A percentile compares a stretch with the other conserved stretches of the same genome.
These are phyloP conservation scores for Druon quercuslanigerum DNA, from an alignment of 1,140 invertebrate species.

Conservation along the genomic window DNA sequence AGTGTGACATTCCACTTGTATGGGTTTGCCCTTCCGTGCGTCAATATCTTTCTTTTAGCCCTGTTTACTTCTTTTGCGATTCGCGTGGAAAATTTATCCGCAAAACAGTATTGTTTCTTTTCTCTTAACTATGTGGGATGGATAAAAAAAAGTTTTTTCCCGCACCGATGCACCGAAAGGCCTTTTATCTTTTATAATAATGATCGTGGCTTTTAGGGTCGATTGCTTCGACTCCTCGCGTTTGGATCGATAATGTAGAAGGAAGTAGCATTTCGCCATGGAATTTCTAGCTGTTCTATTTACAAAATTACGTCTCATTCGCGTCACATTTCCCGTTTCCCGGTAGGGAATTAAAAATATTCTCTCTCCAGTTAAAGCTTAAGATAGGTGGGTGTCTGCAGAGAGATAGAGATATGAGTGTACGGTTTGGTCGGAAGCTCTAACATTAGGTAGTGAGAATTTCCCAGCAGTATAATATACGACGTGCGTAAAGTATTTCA, in stretches of 20 bases:
- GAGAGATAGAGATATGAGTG: no score
- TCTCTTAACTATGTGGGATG: neutral
- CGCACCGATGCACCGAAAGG: neutral
- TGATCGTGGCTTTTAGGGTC: neutral
- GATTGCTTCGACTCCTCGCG: neutral
- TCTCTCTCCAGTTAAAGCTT: no score
- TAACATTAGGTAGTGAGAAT: no score
- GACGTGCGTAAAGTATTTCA: no score
- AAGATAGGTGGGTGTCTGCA: no score
- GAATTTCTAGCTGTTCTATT: no score
- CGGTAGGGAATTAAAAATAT: no score
- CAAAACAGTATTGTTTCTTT: slow-evolving; percentile 1
- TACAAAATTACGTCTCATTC: no score
- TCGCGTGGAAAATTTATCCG: neutral
- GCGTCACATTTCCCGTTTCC: no score
- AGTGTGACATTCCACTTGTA: slow-evolving; percentile 3
- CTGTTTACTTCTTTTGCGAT: neutral
- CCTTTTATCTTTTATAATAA: neutral
- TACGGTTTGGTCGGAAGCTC: no score
- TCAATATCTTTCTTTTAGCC: neutral
- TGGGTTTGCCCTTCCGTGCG: neutral
- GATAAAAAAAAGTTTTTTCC: neutral
- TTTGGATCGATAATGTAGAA: neutral
- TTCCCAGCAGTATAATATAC: no score
- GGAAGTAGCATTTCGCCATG: no score